phyloP scores from a whole-genome alignment of 1,140 invertebrate species.

The Cydia splendana region DNA sequence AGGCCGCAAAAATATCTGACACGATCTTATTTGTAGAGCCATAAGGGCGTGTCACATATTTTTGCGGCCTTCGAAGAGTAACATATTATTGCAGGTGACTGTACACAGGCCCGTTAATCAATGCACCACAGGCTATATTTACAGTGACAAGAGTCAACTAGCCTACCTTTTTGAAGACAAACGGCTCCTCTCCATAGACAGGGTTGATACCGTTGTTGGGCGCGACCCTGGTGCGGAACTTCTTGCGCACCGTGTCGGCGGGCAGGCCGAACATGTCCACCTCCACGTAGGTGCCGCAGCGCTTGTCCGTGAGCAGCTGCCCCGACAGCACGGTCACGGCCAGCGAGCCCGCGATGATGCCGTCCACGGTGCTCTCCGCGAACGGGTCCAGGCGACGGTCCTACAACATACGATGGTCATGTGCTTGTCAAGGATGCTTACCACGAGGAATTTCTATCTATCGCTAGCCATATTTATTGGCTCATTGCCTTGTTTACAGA shows the following conservation, averaged over 20 bases:
- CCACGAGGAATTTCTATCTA: too few relatives aligned
- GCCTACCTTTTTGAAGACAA: constrained; percentile 97
- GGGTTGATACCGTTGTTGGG: constrained; percentile 98
- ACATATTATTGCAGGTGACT: too few relatives aligned
- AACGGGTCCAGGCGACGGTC: constrained; percentile 96
- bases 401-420: constrained; percentile 36
- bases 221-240: constrained; percentile 96
- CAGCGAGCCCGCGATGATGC: constrained; percentile 98
- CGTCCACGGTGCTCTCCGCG: constrained; percentile 99
- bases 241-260: constrained; percentile 98
- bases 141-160: too few relatives aligned
- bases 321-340: constrained; percentile 93
- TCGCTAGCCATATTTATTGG: too few relatives aligned
- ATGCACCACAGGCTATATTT: too few relatives aligned
- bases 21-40: too few relatives aligned
- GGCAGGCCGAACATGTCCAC: constrained; percentile 99
- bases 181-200: constrained; percentile 97
- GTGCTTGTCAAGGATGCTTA: too few relatives aligned
- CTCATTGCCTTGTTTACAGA: too few relatives aligned
- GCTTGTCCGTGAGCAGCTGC: constrained; percentile 97
- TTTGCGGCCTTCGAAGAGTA: too few relatives aligned
- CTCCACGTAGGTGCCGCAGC: constrained; percentile 98
- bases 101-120: too few relatives aligned
- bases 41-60: too few relatives aligned
- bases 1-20: too few relatives aligned